Conservation (phyloP, 2,888 invertebrate genomes). For the Mesorhabditis sp. region DNA sequence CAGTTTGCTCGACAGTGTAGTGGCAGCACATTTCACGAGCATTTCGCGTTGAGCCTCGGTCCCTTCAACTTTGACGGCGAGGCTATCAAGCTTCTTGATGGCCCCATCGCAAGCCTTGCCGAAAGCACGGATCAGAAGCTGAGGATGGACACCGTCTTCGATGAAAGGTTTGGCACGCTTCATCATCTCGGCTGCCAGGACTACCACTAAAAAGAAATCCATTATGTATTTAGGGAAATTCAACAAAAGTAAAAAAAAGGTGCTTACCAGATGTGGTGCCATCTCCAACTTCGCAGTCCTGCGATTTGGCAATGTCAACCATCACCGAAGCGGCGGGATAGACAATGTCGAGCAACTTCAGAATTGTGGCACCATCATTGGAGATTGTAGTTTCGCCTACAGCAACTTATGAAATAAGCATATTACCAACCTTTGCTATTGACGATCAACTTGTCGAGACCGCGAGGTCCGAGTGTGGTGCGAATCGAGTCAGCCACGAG, state of each 20-base stretch:
- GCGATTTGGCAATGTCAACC: constrained; percentile 97
- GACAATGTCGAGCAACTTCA: constrained; percentile 93
- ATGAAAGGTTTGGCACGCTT: constrained; percentile 90
- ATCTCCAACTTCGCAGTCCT: constrained; percentile 75
- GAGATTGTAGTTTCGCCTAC: constrained; percentile 84
- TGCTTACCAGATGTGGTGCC: constrained; percentile 74
- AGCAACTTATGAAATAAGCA: constrained; percentile 10
- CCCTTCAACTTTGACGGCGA: constrained; percentile 69
- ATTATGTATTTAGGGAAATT: background rate
- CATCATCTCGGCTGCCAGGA: constrained; percentile 88
- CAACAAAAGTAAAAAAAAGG: background rate
- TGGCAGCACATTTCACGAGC: constrained; percentile 79
- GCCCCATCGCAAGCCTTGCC: constrained; percentile 79
- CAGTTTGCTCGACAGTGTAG: constrained; percentile 92
- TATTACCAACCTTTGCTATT: constrained; percentile 66
- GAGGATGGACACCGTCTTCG: constrained; percentile 92
- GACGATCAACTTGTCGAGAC: constrained; percentile 98
- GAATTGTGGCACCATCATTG: constrained; percentile 97
- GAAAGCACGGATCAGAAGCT: constrained; percentile 83
- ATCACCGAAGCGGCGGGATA: constrained; percentile 96
- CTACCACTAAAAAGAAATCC: constrained; percentile 72
- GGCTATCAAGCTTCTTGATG: constrained; percentile 75
- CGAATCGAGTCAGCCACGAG: constrained; percentile 88
- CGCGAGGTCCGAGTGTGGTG: constrained; percentile 94
- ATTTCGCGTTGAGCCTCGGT: constrained; percentile 60